Evolutionary conservation across 1,140 invertebrate genomes (phyloP).

Genomic region (Lordiphosa clarofinis): DNA sequence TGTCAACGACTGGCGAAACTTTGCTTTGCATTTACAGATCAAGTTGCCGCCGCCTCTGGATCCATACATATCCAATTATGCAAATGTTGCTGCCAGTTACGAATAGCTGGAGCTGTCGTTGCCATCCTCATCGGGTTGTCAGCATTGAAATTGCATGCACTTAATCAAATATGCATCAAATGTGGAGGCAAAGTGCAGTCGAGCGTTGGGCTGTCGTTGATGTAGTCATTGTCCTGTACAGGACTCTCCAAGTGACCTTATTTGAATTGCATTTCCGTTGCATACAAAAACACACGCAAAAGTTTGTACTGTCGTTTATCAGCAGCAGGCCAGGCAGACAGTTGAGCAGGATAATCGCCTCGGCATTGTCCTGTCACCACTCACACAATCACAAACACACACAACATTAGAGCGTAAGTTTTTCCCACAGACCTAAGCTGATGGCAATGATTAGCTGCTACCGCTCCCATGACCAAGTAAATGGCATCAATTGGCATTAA

Average conservation of each 20-base stretch:
- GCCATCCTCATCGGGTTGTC: slow-evolving; percentile 24
- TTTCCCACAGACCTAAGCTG: slow-evolving; percentile 39
- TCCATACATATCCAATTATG: slow-evolving; percentile 55
- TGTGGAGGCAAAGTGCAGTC: slow-evolving; percentile 17
- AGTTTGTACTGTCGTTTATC: slow-evolving; percentile 47
- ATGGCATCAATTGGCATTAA: slow-evolving; percentile 32
- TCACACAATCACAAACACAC: slow-evolving; percentile 3
- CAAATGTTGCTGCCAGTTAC: slow-evolving; percentile 37
- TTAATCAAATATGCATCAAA: slow-evolving; percentile 62
- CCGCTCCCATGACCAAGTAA: slow-evolving; percentile 9
- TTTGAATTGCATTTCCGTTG: slow-evolving; percentile 43
- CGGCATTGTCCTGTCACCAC: slow-evolving; percentile 17
- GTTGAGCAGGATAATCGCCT: slow-evolving; percentile 45
- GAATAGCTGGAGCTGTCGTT: slow-evolving; percentile 25
- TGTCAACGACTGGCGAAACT: slow-evolving; percentile 35
- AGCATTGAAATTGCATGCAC: slow-evolving; percentile 57
- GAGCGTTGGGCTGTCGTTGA: slow-evolving; percentile 5
- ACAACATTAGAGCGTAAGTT: slow-evolving; percentile 21
- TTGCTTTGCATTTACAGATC: slow-evolving; percentile 36
- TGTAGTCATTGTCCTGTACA: slow-evolving; percentile 6
- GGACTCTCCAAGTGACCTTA: slow-evolving; percentile 40
- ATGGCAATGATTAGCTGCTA: slow-evolving; percentile 47
- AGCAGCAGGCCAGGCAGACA: slow-evolving; percentile 26
- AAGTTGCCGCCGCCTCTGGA: slow-evolving; percentile 26
- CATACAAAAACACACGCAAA: slow-evolving; percentile 26